Percentiles rank a stretch among this genome's conserved stretches.
These are phyloP conservation scores for Cochlearius cochlearius DNA, from an alignment of 2,113 vertebrate genomes.

Conservation along the genomic window DNA sequence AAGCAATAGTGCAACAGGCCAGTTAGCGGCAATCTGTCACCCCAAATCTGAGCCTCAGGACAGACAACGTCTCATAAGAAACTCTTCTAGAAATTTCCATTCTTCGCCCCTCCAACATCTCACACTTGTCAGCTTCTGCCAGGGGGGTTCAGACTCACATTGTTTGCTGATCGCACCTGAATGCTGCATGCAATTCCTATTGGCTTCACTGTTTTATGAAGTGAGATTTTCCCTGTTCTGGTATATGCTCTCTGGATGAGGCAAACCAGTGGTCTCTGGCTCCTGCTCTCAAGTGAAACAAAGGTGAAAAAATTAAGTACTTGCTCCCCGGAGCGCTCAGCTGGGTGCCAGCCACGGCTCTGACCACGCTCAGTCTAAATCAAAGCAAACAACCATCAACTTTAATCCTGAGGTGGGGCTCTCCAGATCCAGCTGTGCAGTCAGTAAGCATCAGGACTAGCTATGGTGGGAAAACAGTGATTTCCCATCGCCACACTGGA, in stretches of 20 bases:
- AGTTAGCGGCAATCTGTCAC: background rate
- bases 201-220: background rate
- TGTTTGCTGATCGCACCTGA: background rate
- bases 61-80: background rate
- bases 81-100: background rate
- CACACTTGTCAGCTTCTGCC: background rate
- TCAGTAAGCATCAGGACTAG: background rate
- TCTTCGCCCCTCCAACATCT: background rate
- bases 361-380: background rate
- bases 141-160: accelerated
- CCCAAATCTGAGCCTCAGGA: background rate
- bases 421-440: background rate
- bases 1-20: background rate
- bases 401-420: background rate
- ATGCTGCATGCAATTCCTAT: background rate
- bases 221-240: background rate
- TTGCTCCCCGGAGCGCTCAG: accelerated
- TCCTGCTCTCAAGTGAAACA: background rate
- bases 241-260: accelerated
- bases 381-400: background rate
- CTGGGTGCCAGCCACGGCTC: background rate
- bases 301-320: background rate
- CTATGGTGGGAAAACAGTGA: background rate
- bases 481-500: background rate
- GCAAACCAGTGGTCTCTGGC: background rate